Conservation (phyloP, 2,888 invertebrate genomes). For the Caenorhabditis panamensis region DNA sequence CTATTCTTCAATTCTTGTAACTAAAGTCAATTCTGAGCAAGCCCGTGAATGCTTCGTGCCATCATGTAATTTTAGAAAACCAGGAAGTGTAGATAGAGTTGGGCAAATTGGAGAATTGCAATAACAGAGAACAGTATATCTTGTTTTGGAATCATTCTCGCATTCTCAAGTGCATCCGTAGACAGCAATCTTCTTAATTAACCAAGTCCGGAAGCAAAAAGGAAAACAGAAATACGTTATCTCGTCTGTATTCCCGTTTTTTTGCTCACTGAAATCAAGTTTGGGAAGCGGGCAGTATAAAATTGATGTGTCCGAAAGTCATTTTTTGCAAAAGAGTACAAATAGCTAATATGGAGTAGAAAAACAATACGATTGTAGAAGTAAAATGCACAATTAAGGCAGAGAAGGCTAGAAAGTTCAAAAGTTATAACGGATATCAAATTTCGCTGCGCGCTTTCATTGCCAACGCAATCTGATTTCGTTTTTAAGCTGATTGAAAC, state of each 20-base stretch:
- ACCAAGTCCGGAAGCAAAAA: not conserved
- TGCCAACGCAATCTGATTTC: not conserved
- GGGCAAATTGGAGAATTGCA: not conserved
- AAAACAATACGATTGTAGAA: no score
- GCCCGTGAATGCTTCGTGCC: no score
- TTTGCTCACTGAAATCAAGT: not conserved
- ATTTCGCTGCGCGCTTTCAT: not conserved
- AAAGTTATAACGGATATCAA: conserved; percentile 5
- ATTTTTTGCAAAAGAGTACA: no score
- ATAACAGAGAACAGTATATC: conserved; percentile 9
- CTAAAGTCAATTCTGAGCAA: no score
- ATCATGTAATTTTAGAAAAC: not conserved
- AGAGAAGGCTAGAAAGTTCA: not conserved
- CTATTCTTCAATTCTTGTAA: not conserved
- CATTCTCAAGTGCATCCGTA: not conserved
- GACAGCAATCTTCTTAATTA: conserved; percentile 11
- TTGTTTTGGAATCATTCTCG: conserved; percentile 1
- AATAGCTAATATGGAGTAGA: no score
- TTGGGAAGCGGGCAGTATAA: not conserved
- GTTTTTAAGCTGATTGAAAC: no score
- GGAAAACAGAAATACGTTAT: not conserved
- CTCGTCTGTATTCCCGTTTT: not conserved
- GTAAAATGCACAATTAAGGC: no score
- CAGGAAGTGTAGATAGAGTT: not conserved
- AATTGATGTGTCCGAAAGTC: not conserved